Percentiles rank a stretch among this genome's conserved stretches.
These are phyloP conservation scores for Epiblema foenella DNA, from an alignment of 2,888 invertebrate species.

Conservation along the genomic window DNA sequence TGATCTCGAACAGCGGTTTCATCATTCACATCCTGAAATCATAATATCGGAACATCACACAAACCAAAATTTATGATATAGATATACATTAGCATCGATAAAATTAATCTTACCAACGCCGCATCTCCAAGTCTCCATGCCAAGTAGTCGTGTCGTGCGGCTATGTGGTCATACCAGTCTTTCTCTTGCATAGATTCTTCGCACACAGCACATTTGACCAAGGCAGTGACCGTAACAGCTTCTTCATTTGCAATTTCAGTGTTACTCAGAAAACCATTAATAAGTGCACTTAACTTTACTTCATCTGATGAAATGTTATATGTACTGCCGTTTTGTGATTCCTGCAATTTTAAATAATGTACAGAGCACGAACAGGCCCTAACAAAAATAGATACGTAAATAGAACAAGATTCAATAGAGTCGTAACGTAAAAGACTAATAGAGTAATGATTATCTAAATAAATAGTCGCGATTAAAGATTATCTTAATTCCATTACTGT, in stretches of 20 bases:
- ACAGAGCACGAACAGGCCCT: no score
- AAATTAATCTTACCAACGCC: constrained; percentile 52
- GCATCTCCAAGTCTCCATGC: constrained; percentile 63
- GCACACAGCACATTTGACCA: constrained; percentile 57
- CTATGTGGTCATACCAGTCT: constrained; percentile 61
- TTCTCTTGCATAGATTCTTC: constrained; percentile 46
- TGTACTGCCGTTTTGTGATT: constrained; percentile 25
- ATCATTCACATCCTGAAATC: constrained; percentile 47
- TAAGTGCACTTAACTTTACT: not conserved
- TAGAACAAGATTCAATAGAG: no score
- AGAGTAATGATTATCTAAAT: no score
- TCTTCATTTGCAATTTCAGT: not conserved
- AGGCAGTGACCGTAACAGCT: not conserved
- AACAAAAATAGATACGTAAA: no score
- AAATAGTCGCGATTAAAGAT: no score
- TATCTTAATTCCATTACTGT: no score
- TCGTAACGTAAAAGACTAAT: no score
- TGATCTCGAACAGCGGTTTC: constrained; percentile 39
- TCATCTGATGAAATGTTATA: not conserved
- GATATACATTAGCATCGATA: no score
- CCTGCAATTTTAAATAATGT: not conserved
- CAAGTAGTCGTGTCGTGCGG: constrained; percentile 60
- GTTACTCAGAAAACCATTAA: not conserved
- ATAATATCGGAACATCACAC: no score
- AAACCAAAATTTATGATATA: no score